These are phyloP conservation scores for Mormyrops attenuatus DNA, from an alignment of 2,797 vertebrate genomes.

Conservation along the genomic window DNA sequence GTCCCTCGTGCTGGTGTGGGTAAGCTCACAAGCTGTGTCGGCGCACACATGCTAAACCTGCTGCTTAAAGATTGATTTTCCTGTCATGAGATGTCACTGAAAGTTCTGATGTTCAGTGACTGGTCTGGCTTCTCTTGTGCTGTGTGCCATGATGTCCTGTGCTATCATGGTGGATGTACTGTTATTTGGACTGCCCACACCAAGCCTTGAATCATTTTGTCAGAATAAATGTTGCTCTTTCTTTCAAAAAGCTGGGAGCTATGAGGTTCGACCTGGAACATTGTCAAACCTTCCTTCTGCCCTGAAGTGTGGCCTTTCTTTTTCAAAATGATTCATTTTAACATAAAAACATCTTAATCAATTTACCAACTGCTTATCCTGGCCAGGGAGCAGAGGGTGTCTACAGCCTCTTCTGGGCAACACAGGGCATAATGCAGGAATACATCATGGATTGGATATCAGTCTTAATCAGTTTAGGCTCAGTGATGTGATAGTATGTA, in stretches of 20 bases:
- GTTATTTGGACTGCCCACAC: background rate
- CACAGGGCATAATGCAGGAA: background rate
- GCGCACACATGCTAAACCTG: background rate
- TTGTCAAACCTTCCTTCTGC: background rate
- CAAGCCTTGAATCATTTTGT: background rate
- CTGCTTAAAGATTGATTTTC: background rate
- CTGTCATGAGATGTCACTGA: background rate
- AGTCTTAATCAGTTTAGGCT: background rate
- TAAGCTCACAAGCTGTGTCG: background rate
- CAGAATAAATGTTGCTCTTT: background rate
- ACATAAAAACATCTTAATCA: background rate
- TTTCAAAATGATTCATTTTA: background rate
- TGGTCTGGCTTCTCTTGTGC: background rate
- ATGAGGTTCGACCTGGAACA: background rate
- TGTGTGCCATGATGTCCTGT: background rate
- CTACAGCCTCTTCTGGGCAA: background rate
- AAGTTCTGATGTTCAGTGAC: background rate
- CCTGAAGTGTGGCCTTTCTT: background rate
- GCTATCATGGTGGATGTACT: background rate
- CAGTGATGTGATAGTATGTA: background rate
- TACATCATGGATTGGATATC: background rate
- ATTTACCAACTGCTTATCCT: background rate
- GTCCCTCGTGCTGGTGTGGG: background rate
- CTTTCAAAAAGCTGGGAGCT: background rate
- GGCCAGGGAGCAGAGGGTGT: background rate